These are phyloP conservation scores for Pseudococcus viburni DNA, from an alignment of 2,888 invertebrate species.

Conservation along the genomic window DNA sequence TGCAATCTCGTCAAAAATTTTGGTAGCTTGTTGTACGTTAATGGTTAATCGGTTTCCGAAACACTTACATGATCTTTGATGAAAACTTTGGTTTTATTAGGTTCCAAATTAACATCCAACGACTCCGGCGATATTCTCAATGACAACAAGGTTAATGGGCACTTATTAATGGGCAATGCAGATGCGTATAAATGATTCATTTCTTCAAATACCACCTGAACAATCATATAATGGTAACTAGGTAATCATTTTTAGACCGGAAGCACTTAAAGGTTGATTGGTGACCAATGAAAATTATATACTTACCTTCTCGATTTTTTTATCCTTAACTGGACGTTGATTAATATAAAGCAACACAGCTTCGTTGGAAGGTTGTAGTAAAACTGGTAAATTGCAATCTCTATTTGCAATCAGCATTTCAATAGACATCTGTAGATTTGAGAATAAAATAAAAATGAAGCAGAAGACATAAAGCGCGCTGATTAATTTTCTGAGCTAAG, in stretches of 20 bases:
- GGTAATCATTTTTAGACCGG: too few relatives aligned
- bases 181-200: slow-evolving; percentile 71
- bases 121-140: slow-evolving; percentile 72
- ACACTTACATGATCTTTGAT: slow-evolving; percentile 73
- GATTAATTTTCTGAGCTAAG: neutral
- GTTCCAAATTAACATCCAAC: slow-evolving; percentile 77
- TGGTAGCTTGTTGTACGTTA: too few relatives aligned
- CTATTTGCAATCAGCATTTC: slow-evolving; percentile 71
- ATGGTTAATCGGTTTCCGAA: too few relatives aligned
- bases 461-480: too few relatives aligned
- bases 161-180: slow-evolving; percentile 71
- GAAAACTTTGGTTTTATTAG: slow-evolving; percentile 75
- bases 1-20: too few relatives aligned
- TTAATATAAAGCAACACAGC: slow-evolving; percentile 73
- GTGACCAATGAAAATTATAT: slow-evolving; percentile 3
- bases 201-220: slow-evolving; percentile 73
- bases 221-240: slow-evolving; percentile 64
- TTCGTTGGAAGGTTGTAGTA: slow-evolving; percentile 68
- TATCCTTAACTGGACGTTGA: slow-evolving; percentile 74
- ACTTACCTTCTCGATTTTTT: slow-evolving; percentile 75
- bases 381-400: slow-evolving; percentile 69
- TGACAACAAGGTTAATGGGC: slow-evolving; percentile 73
- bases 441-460: too few relatives aligned
- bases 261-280: too few relatives aligned
- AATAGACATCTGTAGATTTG: slow-evolving; percentile 69